Evolutionary conservation across 2,888 invertebrate species (phyloP).

Genomic region (Fragum whitleyi): DNA sequence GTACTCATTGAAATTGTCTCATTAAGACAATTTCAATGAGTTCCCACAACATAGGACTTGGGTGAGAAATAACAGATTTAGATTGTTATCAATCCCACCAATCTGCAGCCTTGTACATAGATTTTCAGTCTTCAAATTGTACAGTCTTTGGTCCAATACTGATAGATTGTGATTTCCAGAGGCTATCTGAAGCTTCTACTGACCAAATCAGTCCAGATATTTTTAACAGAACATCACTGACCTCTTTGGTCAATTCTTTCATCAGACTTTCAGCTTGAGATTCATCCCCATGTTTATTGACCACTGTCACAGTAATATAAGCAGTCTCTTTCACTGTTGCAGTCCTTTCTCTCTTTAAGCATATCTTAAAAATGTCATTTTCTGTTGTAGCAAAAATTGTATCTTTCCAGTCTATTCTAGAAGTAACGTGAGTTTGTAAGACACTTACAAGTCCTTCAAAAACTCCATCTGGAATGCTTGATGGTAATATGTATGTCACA

Average conservation of each 20-base stretch:
- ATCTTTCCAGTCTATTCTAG: slow-evolving; percentile 80
- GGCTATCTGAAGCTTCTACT: slow-evolving; percentile 54
- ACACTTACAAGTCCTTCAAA: slow-evolving; percentile 73
- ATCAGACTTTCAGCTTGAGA: slow-evolving; percentile 61
- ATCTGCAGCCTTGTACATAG: too few species aligned
- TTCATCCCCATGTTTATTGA: slow-evolving; percentile 42
- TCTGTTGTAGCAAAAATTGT: slow-evolving; percentile 75
- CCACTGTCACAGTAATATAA: slow-evolving; percentile 42
- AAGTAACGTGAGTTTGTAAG: slow-evolving; percentile 75
- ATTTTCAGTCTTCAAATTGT: slow-evolving; percentile 43
- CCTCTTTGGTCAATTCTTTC: slow-evolving; percentile 70
- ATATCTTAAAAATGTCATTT: slow-evolving; percentile 68
- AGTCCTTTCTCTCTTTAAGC: slow-evolving; percentile 39
- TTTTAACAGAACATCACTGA: slow-evolving; percentile 67
- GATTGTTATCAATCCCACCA: too few species aligned
- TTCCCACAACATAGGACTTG: too few species aligned
- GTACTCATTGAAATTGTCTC: too few species aligned
- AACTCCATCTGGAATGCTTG: slow-evolving; percentile 74
- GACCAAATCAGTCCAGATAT: slow-evolving; percentile 76
- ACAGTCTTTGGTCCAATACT: slow-evolving; percentile 47
- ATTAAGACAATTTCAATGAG: too few species aligned
- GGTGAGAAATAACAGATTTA: too few species aligned
- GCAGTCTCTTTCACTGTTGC: slow-evolving; percentile 37
- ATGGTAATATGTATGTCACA: slow-evolving; percentile 70
- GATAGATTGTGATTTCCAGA: slow-evolving; percentile 62